Percentiles rank a stretch among this genome's conserved stretches.
Conservation (phyloP, 2,888 invertebrate species). For the Leptogaster cylindrica region DNA sequence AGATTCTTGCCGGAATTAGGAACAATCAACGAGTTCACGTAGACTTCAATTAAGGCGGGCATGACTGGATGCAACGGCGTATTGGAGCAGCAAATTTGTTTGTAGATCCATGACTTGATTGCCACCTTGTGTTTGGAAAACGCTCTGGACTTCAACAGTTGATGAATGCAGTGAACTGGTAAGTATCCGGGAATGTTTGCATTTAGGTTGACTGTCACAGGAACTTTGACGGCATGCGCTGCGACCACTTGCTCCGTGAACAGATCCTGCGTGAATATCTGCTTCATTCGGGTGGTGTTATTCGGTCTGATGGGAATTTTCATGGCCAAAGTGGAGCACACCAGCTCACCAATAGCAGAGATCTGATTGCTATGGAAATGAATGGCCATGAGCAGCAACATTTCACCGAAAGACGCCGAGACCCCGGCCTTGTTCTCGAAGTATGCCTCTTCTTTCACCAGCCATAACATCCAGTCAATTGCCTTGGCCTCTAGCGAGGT, state of each 20-base stretch:
- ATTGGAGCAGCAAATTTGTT: constrained; percentile 86
- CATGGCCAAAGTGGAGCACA: constrained; percentile 94
- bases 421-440: constrained; percentile 85
- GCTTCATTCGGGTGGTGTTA: constrained; percentile 86
- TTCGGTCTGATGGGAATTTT: constrained; percentile 86
- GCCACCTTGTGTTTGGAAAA: constrained; percentile 96
- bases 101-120: constrained; percentile 95
- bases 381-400: constrained; percentile 93
- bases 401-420: constrained; percentile 91
- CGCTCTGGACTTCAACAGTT: constrained; percentile 88
- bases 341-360: constrained; percentile 90
- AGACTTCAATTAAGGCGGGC: constrained; percentile 92
- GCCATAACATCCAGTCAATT: constrained; percentile 93
- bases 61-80: constrained; percentile 93
- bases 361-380: constrained; percentile 96
- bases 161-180: constrained; percentile 96
- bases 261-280: constrained; percentile 94
- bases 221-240: constrained; percentile 93
- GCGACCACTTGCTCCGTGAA: constrained; percentile 98
- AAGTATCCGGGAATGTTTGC: constrained; percentile 89
- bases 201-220: constrained; percentile 87
- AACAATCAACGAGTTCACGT: constrained; percentile 88
- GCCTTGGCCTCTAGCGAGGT: constrained; percentile 83
- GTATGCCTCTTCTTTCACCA: constrained; percentile 88
- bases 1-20: constrained; percentile 64